phyloP scores from a whole-genome alignment of 2,888 invertebrate species.

The Leptogaster cylindrica region DNA sequence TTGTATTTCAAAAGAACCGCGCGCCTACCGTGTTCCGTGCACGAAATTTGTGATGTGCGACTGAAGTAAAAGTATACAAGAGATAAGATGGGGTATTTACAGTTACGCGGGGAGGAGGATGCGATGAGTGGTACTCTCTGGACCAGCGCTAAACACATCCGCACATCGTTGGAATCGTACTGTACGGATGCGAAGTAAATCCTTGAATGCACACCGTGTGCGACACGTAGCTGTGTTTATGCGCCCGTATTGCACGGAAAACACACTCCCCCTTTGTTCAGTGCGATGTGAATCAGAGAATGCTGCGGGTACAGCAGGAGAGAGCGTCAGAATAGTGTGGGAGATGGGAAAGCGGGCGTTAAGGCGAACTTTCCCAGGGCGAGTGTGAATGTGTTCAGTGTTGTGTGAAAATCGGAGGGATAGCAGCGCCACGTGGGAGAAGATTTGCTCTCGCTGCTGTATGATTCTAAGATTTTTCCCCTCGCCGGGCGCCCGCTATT shows the following conservation, averaged over 20 bases:
- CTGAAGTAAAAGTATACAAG: conserved; percentile 7
- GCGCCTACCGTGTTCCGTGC: conserved; percentile 20
- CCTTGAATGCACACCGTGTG: conserved; percentile 12
- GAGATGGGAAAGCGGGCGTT: neutral
- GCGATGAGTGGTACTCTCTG: neutral
- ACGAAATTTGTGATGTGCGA: conserved; percentile 15
- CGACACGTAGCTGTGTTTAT: conserved; percentile 6
- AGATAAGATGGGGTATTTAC: conserved; percentile 25
- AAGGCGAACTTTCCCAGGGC: neutral
- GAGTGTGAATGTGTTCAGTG: neutral
- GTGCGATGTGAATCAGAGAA: too few relatives aligned
- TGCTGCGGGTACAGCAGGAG: too few relatives aligned
- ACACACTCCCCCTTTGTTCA: conserved; percentile 23
- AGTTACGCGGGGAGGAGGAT: conserved; percentile 18
- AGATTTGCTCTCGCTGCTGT: too few relatives aligned
- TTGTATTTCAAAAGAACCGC: conserved; percentile 38
- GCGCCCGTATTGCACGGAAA: conserved; percentile 2
- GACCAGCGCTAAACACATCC: too few relatives aligned
- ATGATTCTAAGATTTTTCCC: too few relatives aligned
- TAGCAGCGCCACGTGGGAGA: conserved; percentile 8
- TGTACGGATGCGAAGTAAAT: conserved; percentile 15
- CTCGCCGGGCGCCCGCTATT: too few relatives aligned
- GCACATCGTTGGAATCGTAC: neutral
- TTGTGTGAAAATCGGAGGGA: neutral
- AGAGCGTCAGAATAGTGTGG: too few relatives aligned